phyloP scores from a whole-genome alignment of 2,888 invertebrate genomes.

The Hirtodrosophila duncani region DNA sequence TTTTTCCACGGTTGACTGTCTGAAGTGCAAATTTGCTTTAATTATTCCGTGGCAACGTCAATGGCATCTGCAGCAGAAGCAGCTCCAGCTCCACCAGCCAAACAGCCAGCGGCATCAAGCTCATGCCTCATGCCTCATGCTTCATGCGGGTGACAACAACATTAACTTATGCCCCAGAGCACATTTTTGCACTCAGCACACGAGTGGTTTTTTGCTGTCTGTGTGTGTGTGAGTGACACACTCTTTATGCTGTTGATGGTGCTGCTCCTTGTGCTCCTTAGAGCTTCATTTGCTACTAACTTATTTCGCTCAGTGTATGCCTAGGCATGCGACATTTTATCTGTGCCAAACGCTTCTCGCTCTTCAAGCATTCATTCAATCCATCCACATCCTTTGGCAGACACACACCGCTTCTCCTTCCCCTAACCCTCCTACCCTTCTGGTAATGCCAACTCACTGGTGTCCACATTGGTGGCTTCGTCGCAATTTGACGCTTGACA shows the following conservation, averaged over 20 bases:
- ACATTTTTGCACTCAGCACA: slow-evolving; percentile 30
- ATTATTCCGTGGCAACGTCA: slow-evolving; percentile 70
- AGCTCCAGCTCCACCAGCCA: slow-evolving; percentile 8
- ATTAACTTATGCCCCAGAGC: slow-evolving; percentile 45
- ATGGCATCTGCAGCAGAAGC: slow-evolving; percentile 49
- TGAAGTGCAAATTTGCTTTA: slow-evolving; percentile 77
- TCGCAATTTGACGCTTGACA: slow-evolving; percentile 57
- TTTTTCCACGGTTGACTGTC: slow-evolving; percentile 62
- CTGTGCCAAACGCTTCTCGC: slow-evolving; percentile 1
- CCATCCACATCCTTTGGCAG: slow-evolving; percentile 32
- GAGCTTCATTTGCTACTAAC: not conserved
- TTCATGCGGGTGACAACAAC: slow-evolving; percentile 45
- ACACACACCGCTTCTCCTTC: slow-evolving; percentile 9
- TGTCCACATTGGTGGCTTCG: slow-evolving; percentile 42
- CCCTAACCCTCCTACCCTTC: slow-evolving; percentile 5
- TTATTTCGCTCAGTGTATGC: slow-evolving; percentile 4
- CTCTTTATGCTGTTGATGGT: no score
- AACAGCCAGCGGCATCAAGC: not conserved
- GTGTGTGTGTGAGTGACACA: slow-evolving; percentile 23
- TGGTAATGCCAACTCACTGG: slow-evolving; percentile 19
- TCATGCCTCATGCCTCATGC: slow-evolving; percentile 11
- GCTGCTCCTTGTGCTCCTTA: no score
- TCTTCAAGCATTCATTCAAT: slow-evolving; percentile 5
- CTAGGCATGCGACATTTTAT: slow-evolving; percentile 5
- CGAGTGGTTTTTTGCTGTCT: slow-evolving; percentile 5